Conservation (phyloP, 2,888 invertebrate species). For the Drosophila ustulata region DNA sequence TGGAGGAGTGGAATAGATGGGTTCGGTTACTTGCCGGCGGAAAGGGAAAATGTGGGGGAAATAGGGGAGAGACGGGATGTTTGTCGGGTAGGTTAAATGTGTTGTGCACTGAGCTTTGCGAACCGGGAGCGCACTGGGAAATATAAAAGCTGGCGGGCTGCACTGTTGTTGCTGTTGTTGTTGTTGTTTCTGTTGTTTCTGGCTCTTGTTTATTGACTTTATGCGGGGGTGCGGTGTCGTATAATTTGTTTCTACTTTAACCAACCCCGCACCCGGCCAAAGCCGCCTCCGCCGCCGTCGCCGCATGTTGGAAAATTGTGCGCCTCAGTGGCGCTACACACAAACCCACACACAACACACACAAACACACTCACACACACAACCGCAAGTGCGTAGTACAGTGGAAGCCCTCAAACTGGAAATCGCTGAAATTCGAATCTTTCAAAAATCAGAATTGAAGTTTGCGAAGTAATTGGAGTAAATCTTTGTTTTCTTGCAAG, state of each 20-base stretch:
- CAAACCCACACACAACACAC: slow-evolving; percentile 8
- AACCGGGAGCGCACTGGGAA: slow-evolving; percentile 56
- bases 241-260: slow-evolving; percentile 79
- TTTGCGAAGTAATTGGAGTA: too few species aligned
- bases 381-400: slow-evolving; percentile 24
- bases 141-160: slow-evolving; percentile 68
- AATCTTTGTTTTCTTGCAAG: too few species aligned
- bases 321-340: slow-evolving; percentile 74
- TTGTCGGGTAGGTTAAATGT: slow-evolving; percentile 59
- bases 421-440: too few species aligned
- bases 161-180: slow-evolving; percentile 38
- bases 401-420: too few species aligned
- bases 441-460: too few species aligned
- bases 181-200: slow-evolving; percentile 42
- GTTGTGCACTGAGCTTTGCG: slow-evolving; percentile 51
- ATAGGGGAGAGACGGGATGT: slow-evolving; percentile 29
- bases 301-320: slow-evolving; percentile 67
- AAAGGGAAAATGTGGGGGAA: neutral
- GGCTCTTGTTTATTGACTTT: slow-evolving; percentile 79
- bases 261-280: slow-evolving; percentile 38
- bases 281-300: slow-evolving; percentile 6
- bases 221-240: slow-evolving; percentile 67
- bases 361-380: slow-evolving; percentile 24
- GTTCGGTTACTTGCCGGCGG: slow-evolving; percentile 17
- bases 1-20: slow-evolving; percentile 18